phyloP scores from a whole-genome alignment of 2,888 invertebrate species.

The Strigamia maritima region DNA sequence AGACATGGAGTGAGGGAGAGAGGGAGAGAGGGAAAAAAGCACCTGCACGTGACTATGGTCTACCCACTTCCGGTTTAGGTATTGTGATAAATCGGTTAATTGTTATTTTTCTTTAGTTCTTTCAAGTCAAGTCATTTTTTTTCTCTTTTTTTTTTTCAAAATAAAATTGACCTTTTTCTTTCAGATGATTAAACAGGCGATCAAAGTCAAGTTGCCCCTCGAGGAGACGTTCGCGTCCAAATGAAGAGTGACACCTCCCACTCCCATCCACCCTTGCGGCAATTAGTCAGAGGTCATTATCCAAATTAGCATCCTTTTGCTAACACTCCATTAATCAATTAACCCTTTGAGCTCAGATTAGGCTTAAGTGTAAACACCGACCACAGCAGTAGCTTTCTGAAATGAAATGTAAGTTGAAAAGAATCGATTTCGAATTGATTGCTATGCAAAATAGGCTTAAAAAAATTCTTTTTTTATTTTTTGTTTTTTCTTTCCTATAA shows the following conservation, averaged over 20 bases:
- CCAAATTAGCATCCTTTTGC: constrained; percentile 34
- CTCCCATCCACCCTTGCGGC: constrained; percentile 33
- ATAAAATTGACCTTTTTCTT: constrained; percentile 1
- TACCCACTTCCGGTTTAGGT: background rate
- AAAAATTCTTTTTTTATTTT: too few species aligned
- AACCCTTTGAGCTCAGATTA: constrained; percentile 31
- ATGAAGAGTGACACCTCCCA: constrained; percentile 34
- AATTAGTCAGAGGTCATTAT: constrained; percentile 32
- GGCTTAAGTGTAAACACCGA: constrained; percentile 29
- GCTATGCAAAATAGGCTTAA: background rate
- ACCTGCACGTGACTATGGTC: background rate
- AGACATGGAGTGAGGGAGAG: background rate
- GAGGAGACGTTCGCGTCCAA: constrained; percentile 32
- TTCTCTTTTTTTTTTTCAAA: background rate
- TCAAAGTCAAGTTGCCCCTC: constrained; percentile 34
- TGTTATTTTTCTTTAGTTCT: background rate
- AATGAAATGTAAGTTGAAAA: constrained; percentile 17
- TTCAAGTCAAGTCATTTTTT: background rate
- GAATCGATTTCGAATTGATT: constrained; percentile 16
- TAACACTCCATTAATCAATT: constrained; percentile 34
- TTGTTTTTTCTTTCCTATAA: too few species aligned
- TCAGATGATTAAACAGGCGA: constrained; percentile 18
- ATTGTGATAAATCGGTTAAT: background rate
- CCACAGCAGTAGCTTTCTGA: constrained; percentile 15
- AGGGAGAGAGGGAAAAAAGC: background rate